These are phyloP conservation scores for Cepphus grylle DNA, from an alignment of 2,113 vertebrate genomes.

Conservation along the genomic window DNA sequence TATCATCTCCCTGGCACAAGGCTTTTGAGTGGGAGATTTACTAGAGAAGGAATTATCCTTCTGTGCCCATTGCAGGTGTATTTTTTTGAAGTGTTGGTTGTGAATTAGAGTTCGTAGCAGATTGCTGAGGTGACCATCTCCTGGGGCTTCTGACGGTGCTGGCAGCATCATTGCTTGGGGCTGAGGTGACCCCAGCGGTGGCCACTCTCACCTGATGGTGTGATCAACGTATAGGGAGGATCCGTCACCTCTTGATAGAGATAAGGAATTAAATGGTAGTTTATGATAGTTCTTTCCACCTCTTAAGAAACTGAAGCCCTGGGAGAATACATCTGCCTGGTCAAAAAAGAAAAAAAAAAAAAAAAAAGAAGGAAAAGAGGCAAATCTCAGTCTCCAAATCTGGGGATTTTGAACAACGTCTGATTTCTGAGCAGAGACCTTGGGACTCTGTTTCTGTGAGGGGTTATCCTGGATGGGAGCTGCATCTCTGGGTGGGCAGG, in stretches of 20 bases:
- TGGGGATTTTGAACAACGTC: not conserved
- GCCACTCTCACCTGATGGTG: accelerated
- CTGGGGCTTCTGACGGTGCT: not conserved
- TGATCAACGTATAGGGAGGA: not conserved
- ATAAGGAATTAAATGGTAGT: not conserved
- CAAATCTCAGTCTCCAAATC: not conserved
- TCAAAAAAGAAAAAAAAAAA: not conserved
- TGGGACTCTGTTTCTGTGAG: not conserved
- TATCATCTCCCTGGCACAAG: not conserved
- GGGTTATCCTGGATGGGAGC: not conserved
- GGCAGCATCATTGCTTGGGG: not conserved
- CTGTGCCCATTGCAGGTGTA: not conserved
- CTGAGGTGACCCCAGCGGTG: not conserved
- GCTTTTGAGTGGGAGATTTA: not conserved
- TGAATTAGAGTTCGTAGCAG: not conserved
- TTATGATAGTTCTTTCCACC: not conserved
- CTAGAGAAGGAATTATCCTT: not conserved
- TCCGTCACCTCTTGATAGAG: not conserved
- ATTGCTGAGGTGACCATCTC: not conserved
- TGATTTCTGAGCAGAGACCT: not conserved
- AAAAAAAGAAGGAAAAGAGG: not conserved
- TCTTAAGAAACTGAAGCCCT: not conserved
- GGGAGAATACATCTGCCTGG: not conserved
- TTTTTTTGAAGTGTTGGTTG: not conserved
- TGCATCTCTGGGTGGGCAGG: not conserved